Base-by-base conservation (phyloP, 2,797 vertebrate genomes). In the Moxostoma hubbsi region DNA sequence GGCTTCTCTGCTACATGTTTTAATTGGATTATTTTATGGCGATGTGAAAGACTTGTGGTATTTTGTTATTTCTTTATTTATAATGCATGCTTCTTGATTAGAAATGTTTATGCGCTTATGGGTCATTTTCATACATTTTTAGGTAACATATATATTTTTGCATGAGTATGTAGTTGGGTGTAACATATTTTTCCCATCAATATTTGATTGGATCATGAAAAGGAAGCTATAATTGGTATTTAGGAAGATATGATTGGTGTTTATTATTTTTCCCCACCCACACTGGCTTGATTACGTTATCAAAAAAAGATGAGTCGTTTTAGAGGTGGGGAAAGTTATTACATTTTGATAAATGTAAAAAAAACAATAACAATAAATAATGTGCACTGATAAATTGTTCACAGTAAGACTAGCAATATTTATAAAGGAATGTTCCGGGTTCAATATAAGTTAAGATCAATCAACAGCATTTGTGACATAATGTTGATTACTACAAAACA, bases 1-100 rank as follows among this genome's bases (percentile, higher is more conserved):
- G 89, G 90, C 86, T 82, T 85, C 87, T 50, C 88, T 87, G 87
- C 89, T 89, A 86, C 88, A 87, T 89, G 89, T 92, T 93, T 93
- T 93, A 93, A 94, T 93, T 92, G 91, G 88, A 80, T 84, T 83
- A 72, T 89, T 88, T 90, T 61, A 80, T 81, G 87, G 45, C 51
- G 16, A 87, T 85, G 84, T 80, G 57, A 76, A 63, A 83, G 45
- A 58, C 36, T 9, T 13, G 16, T 54, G 11, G 8, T 67, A 72
- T 55, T 82, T 71, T 66, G 68, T 84, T 46, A 47, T 55, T 78
- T 69, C 65, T 15, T 59, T 49, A 85, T 80, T 83, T 81, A 73
- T 77, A 67, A 24, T 68, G 79, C 62, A 57, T 72, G 77, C 81
- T 81, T 72, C 75, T 84, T 86, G 82, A 87, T 78, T 90, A 75